Conservation (phyloP, 2,113 vertebrate species). For the Aix galericulata region DNA sequence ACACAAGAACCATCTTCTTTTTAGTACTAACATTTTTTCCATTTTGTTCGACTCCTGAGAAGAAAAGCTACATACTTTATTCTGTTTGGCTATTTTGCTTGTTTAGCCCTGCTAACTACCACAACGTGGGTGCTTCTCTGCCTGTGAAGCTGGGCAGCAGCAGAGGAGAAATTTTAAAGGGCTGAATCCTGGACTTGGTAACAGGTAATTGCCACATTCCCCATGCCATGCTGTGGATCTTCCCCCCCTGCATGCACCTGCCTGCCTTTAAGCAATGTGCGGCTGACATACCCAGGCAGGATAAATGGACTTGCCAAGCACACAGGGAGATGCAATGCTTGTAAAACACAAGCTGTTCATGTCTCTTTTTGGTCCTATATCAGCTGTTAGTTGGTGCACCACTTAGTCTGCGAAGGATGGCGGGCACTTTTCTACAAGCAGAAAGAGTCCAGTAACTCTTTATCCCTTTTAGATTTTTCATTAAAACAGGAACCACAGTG, state of each 20-base stretch:
- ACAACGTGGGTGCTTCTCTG: background rate
- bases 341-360: background rate
- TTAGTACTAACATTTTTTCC: background rate
- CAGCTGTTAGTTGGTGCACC: background rate
- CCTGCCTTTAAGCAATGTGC: background rate
- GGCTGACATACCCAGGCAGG: background rate
- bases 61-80: background rate
- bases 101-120: background rate
- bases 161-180: background rate
- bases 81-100: background rate
- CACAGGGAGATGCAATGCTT: background rate
- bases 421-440: background rate
- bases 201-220: background rate
- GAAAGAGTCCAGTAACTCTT: background rate
- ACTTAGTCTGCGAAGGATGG: background rate
- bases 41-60: background rate
- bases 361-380: background rate
- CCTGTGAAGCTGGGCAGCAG: background rate
- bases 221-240: fast-evolving
- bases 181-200: background rate
- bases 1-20: background rate
- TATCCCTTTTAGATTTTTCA: background rate
- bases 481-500: background rate
- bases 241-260: fast-evolving
- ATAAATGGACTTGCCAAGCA: background rate